Evolutionary conservation across 2,888 invertebrate species (phyloP).

Genomic region (Crocallis elinguaria): DNA sequence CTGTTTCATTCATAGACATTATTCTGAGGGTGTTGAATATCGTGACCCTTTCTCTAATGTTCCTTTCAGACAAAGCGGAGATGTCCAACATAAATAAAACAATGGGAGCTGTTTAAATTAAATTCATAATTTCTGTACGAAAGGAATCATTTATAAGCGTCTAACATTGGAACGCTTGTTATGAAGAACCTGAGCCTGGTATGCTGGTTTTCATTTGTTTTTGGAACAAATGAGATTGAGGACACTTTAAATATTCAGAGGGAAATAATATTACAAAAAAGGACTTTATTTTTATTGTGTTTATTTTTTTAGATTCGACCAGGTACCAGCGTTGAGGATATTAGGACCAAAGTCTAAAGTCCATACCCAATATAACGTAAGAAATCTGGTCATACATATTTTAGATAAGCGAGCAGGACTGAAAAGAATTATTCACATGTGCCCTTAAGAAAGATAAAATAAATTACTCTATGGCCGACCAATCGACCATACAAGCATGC

Average conservation of each 20-base stretch:
- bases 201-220: conserved; percentile 7
- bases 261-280: background rate
- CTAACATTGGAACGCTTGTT: conserved; percentile 14
- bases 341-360: too few species aligned
- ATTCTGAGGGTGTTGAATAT: conserved; percentile 11
- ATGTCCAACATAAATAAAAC: conserved; percentile 31
- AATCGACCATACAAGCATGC: too few species aligned
- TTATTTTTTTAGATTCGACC: background rate
- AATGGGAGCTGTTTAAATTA: conserved; percentile 19
- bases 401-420: too few species aligned
- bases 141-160: conserved; percentile 19
- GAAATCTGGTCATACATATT: too few species aligned
- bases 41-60: conserved; percentile 28
- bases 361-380: too few species aligned
- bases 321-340: too few species aligned
- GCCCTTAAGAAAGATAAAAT: too few species aligned
- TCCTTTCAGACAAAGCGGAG: conserved; percentile 32
- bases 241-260: background rate
- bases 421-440: too few species aligned
- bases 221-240: background rate
- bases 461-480: too few species aligned
- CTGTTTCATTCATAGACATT: conserved; percentile 1
- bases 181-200: conserved; percentile 4
- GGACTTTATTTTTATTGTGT: background rate
- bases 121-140: conserved; percentile 13